These are phyloP conservation scores for Limnodromus scolopaceus DNA, from an alignment of 2,797 vertebrate species.

Conservation along the genomic window DNA sequence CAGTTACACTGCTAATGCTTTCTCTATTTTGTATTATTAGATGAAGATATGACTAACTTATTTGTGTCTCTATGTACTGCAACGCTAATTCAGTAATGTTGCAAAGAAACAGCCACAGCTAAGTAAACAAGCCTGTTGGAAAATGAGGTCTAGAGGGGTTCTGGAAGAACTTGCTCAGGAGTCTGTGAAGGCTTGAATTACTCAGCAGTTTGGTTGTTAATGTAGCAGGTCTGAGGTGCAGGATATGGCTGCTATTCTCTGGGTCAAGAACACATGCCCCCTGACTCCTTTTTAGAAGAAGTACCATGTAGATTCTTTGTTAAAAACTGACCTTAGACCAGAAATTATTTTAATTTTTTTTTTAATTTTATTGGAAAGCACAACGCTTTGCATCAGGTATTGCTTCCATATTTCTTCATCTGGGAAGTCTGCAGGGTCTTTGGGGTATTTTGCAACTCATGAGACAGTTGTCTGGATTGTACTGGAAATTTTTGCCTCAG, in stretches of 20 bases:
- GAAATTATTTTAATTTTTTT: background rate
- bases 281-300: background rate
- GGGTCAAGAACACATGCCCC: background rate
- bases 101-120: background rate
- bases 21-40: background rate
- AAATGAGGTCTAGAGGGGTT: background rate
- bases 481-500: background rate
- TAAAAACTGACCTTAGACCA: background rate
- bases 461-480: background rate
- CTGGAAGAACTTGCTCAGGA: background rate
- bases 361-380: background rate
- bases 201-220: background rate
- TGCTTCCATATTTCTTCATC: background rate
- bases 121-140: background rate
- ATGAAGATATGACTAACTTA: background rate
- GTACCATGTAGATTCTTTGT: background rate
- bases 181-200: background rate
- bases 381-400: background rate
- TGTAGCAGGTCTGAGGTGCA: background rate
- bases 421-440: background rate
- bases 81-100: background rate
- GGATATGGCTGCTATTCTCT: background rate
- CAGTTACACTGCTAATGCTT: background rate
- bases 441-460: background rate
- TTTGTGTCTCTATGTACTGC: background rate